Base-by-base conservation (phyloP, 2,888 invertebrate species). In the Acleris cristana region DNA sequence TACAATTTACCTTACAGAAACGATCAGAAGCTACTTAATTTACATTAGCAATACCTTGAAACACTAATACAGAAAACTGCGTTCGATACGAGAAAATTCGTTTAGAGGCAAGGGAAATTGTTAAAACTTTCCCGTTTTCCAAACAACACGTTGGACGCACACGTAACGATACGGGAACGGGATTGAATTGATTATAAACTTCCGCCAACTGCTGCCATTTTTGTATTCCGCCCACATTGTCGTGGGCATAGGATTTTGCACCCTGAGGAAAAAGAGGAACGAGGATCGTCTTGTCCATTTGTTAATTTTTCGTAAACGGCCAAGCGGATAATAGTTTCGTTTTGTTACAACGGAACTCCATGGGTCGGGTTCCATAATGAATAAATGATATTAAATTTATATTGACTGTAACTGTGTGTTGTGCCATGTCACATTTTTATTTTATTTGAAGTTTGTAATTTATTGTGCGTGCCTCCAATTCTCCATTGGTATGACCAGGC, bases 161-260 rank as follows among this genome's bases (percentile, higher is more conserved):
- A 77, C 74, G 76, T 77, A 74, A 79, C 78, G 79, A 79, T 77
- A 79, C 76, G 61, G 16, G 48, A 49, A 49, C 59, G 51, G 75
- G 76, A 80, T 80, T 80, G 81, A 86, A 85, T 84, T 85, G 83
- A 85, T 88, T 85, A 86, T 79, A 83, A 84, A 86, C 77, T 84
- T 86, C 78, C 73, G 64, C 76, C 68, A 69, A 60, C 67, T 65
- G 72, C 71, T 71, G 71, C 62, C 57, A 57, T 58, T 64, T 62
- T 54, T 49, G 62, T 55, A 53, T 56, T 73, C 64, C 58, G 45
- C 45, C 26, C 26, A 58, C 19, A 51, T 18, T 18, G 45, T 16
- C 48, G 21, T 19, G 12, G 54, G 30, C 40, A 40, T 21, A 34
- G 56, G 14, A 56, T 12, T 57, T 18, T 7, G 56, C 2, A 5